Base-by-base conservation (phyloP, 2,888 invertebrate species). In the Thelaira solivaga region DNA sequence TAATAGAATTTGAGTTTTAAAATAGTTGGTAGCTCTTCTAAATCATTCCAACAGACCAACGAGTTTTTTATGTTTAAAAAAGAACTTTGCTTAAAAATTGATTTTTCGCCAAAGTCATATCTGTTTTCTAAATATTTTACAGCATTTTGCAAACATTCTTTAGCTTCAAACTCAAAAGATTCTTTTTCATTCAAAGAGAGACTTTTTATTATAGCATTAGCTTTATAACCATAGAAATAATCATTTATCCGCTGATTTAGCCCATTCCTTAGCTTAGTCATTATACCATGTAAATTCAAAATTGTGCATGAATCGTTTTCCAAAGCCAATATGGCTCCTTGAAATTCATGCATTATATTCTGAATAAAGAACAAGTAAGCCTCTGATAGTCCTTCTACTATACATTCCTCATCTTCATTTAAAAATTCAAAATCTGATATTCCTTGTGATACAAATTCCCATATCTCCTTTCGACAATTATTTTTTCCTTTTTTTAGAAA, bases 231-330 rank as follows among this genome's bases (percentile, higher is more conserved):
- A 49, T 65, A 69, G 20, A 69, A 64, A 36, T 34, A 45, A 55
- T 76, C 47, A 76, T 49, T 69, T 47, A 76, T 57, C 45, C 64
- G 62, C 39, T 49, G 62, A 26, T 41, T 53, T 47, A 69, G 53
- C 53, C 69, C 34, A 47, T 68, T 57, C 41, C 49, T 49, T 24
- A 57, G 49, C 49, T 49, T 69, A 22, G 55, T 45, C 55, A 76
- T 69, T 53, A 76, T 47, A 45, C 22, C 36, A 69, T 71, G 64
- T 51, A 68, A 51, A 47, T 68, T 68, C 61, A 68, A 43, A 53
- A 68, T 62, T 36, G 57, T 62, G 22, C 47, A 75, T 16, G 61
- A 47, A 53, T 75, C 39, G 62, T 61, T 75, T 68, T 75, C 75
- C 24, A 61, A 47, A 3, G 62, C 51, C 62, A 68, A 45, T 29